Conservation (phyloP, 2,113 vertebrate species). For the Psettodes erumei region DNA sequence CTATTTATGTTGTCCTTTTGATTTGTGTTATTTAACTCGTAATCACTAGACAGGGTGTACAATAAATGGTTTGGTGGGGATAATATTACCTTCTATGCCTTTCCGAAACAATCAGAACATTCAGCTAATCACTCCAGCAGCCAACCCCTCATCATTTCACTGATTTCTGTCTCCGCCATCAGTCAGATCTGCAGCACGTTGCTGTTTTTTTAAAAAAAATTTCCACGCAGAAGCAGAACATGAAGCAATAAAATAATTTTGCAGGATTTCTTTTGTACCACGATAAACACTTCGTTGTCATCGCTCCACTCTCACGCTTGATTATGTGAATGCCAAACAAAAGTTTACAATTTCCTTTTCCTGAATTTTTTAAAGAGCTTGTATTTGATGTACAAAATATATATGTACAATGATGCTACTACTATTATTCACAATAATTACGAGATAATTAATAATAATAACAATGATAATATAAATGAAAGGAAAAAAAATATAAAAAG, state of each 20-base stretch:
- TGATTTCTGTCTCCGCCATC: constrained; percentile 54
- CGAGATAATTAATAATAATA: constrained; percentile 79
- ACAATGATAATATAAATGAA: constrained; percentile 75
- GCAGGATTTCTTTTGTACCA: constrained; percentile 86
- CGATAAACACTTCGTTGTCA: constrained; percentile 85
- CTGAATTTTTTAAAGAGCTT: constrained; percentile 92
- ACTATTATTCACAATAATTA: constrained; percentile 82
- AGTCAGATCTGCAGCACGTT: constrained; percentile 67
- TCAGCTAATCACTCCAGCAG: constrained; percentile 67
- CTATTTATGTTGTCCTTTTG: constrained; percentile 79
- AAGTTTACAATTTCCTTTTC: constrained; percentile 98
- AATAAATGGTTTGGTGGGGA: constrained; percentile 71
- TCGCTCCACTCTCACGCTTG: constrained; percentile 87
- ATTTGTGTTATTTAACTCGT: constrained; percentile 79
- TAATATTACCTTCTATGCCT: constrained; percentile 81
- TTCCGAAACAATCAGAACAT: constrained; percentile 77
- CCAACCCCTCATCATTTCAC: constrained; percentile 52
- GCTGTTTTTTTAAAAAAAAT: constrained; percentile 59
- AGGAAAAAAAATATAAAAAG: constrained; percentile 87
- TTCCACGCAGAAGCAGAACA: constrained; percentile 88
- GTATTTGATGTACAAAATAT: constrained; percentile 91
- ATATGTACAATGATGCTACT: constrained; percentile 80
- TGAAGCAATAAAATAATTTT: constrained; percentile 97
- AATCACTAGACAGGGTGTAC: constrained; percentile 81
- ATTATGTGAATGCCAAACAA: constrained; percentile 99